Percentiles rank a stretch among this genome's conserved stretches.
These are phyloP conservation scores for Syritta pipiens DNA, from an alignment of 2,888 invertebrate genomes.

Conservation along the genomic window DNA sequence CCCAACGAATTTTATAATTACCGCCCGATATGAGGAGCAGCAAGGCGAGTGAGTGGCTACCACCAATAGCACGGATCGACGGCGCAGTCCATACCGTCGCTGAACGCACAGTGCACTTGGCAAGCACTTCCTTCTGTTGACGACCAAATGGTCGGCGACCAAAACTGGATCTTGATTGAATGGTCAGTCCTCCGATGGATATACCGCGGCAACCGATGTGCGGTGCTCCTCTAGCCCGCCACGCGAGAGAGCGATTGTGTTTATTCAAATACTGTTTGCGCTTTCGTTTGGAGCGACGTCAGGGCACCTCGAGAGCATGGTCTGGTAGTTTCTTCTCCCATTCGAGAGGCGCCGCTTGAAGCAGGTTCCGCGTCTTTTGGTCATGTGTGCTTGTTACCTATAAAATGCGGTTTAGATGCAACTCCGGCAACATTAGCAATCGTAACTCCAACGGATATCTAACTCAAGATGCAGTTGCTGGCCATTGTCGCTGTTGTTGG, in stretches of 20 bases:
- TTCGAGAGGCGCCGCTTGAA: conserved; percentile 32
- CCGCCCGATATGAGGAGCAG: conserved; percentile 46
- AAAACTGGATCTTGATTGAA: conserved; percentile 54
- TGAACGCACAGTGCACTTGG: conserved; percentile 3
- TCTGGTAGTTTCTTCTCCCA: conserved; percentile 65
- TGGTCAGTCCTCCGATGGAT: conserved; percentile 50
- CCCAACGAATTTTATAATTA: conserved; percentile 47
- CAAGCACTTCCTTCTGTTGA: conserved; percentile 55
- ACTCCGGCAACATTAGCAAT: conserved; percentile 52
- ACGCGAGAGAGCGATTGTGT: conserved; percentile 37
- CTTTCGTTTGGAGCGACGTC: conserved; percentile 48
- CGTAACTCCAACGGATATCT: conserved; percentile 50
- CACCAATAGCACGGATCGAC: conserved; percentile 12
- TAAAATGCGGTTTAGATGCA: conserved; percentile 60
- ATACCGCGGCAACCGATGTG: conserved; percentile 19
- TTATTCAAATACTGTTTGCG: conserved; percentile 52
- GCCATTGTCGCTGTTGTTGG: conserved; percentile 24
- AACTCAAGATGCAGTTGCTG: conserved; percentile 42
- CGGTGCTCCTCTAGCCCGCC: conserved; percentile 40
- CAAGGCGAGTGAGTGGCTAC: conserved; percentile 21
- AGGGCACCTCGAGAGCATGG: conserved; percentile 46
- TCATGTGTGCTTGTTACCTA: conserved; percentile 61
- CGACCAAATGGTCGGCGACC: too few relatives aligned
- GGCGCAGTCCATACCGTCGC: conserved; percentile 7
- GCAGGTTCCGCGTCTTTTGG: conserved; percentile 62